Percentiles rank a stretch among this genome's conserved stretches.
Conservation (phyloP, 2,888 invertebrate genomes). For the Ormia ochracea region DNA sequence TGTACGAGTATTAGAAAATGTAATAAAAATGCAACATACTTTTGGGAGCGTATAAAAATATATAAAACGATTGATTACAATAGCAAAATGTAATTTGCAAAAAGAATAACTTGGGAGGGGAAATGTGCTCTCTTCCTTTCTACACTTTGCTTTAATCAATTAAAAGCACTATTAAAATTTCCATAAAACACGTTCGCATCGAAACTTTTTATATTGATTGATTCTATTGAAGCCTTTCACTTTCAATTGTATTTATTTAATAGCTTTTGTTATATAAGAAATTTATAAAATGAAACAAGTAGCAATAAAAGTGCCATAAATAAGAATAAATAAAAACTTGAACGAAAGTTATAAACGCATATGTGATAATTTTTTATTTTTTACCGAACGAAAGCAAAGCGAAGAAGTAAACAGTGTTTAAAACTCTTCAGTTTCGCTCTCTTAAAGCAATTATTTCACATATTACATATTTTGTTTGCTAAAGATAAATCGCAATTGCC, state of each 20-base stretch:
- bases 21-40: constrained; percentile 21
- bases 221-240: constrained; percentile 38
- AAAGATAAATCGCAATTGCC: constrained; percentile 22
- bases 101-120: not conserved
- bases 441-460: not conserved
- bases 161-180: constrained; percentile 33
- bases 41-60: constrained; percentile 1
- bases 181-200: not conserved
- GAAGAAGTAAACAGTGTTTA: not conserved
- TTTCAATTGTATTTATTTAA: constrained; percentile 39
- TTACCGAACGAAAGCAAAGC: not conserved
- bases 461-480: not conserved
- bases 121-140: not conserved
- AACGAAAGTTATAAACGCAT: constrained; percentile 42
- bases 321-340: constrained; percentile 12
- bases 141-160: constrained; percentile 36
- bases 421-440: not conserved
- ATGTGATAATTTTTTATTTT: constrained; percentile 25
- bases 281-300: constrained; percentile 14
- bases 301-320: constrained; percentile 51
- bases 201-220: constrained; percentile 41
- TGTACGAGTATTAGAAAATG: not conserved
- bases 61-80: not conserved
- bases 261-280: constrained; percentile 36
- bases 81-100: not conserved